These are phyloP conservation scores for Acomys russatus DNA, from an alignment of 2,797 vertebrate species.

Conservation along the genomic window DNA sequence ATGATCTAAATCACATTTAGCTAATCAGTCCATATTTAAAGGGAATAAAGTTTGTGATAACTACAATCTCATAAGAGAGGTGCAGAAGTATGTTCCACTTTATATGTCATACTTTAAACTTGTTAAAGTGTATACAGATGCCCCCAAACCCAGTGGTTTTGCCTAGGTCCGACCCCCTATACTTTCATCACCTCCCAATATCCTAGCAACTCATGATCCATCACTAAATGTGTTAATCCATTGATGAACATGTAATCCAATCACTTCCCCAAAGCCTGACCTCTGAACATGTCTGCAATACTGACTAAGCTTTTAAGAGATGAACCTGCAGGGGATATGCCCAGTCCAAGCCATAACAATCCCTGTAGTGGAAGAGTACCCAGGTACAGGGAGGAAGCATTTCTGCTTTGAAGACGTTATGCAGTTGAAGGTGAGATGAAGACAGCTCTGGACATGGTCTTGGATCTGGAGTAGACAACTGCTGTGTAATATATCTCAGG, in stretches of 20 bases:
- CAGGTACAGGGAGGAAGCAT: neutral
- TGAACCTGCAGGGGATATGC: neutral
- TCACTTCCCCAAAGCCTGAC: neutral
- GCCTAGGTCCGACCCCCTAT: neutral
- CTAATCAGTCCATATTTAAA: slow-evolving; percentile 35
- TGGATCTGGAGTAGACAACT: slow-evolving; percentile 94
- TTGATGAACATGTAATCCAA: neutral
- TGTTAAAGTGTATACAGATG: slow-evolving; percentile 23
- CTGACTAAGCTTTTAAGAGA: neutral
- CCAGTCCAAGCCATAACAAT: neutral
- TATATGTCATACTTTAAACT: neutral
- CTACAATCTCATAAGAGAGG: neutral
- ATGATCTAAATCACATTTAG: slow-evolving; percentile 19
- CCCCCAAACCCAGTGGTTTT: neutral
- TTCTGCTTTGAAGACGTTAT: slow-evolving; percentile 70
- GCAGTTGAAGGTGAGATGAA: slow-evolving; percentile 80
- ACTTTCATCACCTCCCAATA: neutral
- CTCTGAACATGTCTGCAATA: neutral
- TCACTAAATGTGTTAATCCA: neutral
- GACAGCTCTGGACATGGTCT: slow-evolving; percentile 88
- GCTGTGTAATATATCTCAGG: slow-evolving; percentile 95
- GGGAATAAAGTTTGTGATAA: slow-evolving; percentile 43
- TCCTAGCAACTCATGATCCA: neutral
- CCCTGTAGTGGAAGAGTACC: neutral
- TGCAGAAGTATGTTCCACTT: neutral